Percentiles rank a stretch among this genome's conserved stretches.
Conservation (phyloP, 2,113 vertebrate species). For the Noturus placidus region DNA sequence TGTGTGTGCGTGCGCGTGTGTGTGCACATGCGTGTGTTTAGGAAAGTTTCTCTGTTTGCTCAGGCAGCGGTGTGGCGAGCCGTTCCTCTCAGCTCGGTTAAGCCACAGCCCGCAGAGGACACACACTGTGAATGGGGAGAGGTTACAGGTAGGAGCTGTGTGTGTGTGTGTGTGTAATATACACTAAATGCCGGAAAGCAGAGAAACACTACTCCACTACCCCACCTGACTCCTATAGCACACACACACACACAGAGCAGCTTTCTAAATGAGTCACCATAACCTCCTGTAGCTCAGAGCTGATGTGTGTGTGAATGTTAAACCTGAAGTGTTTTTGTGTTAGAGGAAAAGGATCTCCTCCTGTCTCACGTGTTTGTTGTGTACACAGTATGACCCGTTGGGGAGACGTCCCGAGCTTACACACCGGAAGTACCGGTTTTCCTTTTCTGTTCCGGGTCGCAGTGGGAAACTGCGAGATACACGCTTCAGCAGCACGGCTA, state of each 20-base stretch:
- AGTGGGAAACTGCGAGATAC: background rate
- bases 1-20: conserved; percentile 1
- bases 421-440: background rate
- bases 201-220: background rate
- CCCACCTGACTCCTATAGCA: background rate
- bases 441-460: background rate
- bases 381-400: background rate
- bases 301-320: background rate
- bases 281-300: background rate
- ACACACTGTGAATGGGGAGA: background rate
- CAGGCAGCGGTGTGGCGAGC: conserved; percentile 3
- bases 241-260: background rate
- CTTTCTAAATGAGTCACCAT: background rate
- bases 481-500: background rate
- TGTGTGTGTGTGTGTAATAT: background rate
- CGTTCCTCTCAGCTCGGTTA: conserved; percentile 7
- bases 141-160: background rate
- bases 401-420: background rate
- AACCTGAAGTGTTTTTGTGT: background rate
- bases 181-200: background rate
- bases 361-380: background rate
- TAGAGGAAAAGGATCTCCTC: background rate
- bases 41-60: background rate
- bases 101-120: conserved; percentile 21
- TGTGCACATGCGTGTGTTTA: background rate